Evolutionary conservation across 1,140 invertebrate genomes (phyloP).

Genomic region (Solen grandis): DNA sequence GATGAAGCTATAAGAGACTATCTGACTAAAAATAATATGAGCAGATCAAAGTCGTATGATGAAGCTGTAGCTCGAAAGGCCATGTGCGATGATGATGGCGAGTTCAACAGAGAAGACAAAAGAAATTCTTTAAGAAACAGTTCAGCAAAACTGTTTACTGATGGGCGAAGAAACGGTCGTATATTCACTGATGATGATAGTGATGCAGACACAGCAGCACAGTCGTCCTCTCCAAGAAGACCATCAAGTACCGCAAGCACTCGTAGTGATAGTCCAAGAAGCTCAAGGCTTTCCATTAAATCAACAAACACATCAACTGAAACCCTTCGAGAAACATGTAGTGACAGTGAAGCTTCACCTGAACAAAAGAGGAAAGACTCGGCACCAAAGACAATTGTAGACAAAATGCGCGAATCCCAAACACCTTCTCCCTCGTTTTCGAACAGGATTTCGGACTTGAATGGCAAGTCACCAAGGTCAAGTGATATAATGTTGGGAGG

Average conservation of each 20-base stretch:
- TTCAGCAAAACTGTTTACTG: conserved; percentile 50
- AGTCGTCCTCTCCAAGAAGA: conserved; percentile 60
- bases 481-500: neutral
- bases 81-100: conserved; percentile 50
- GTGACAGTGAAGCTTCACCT: conserved; percentile 68
- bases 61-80: conserved; percentile 71
- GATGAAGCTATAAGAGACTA: conserved; percentile 72
- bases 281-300: conserved; percentile 71
- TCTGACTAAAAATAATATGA: conserved; percentile 69
- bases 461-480: neutral
- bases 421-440: conserved; percentile 18
- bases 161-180: conserved; percentile 69
- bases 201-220: conserved; percentile 67
- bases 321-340: conserved; percentile 72
- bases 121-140: conserved; percentile 45
- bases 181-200: conserved; percentile 74
- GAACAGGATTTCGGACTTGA: conserved; percentile 5
- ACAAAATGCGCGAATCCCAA: conserved; percentile 35
- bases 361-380: conserved; percentile 59
- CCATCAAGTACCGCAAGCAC: conserved; percentile 57
- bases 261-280: conserved; percentile 75
- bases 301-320: conserved; percentile 77
- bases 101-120: conserved; percentile 16
- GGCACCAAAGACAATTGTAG: conserved; percentile 4
- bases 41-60: conserved; percentile 75